Conservation (phyloP, 2,797 vertebrate genomes). For the Phataginus tricuspis region DNA sequence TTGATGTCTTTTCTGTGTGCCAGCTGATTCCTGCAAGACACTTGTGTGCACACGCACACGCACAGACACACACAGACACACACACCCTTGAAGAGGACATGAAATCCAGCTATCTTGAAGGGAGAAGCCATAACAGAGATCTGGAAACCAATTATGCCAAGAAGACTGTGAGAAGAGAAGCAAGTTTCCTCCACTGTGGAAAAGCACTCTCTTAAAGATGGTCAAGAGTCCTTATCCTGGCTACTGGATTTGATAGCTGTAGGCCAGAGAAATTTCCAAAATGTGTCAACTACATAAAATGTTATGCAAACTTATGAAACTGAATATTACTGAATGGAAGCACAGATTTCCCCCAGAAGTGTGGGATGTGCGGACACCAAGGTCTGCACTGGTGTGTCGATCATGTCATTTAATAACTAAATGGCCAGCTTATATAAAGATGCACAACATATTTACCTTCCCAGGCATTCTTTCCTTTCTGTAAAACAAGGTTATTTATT, state of each 20-base stretch:
- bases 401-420: background rate
- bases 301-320: background rate
- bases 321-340: background rate
- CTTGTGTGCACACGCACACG: accelerated
- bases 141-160: background rate
- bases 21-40: background rate
- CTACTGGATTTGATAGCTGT: background rate
- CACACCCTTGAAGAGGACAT: background rate
- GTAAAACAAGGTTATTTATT: background rate
- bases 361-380: background rate
- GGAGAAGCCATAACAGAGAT: background rate
- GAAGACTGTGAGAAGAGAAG: background rate
- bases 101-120: background rate
- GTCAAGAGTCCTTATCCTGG: background rate
- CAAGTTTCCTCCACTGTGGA: background rate
- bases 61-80: background rate
- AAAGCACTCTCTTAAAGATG: background rate
- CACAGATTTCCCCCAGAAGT: background rate
- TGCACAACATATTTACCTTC: background rate
- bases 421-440: background rate
- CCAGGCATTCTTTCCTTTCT: background rate
- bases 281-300: background rate
- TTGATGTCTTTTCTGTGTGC: background rate
- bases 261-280: background rate
- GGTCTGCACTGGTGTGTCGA: background rate